Conservation (phyloP, 37 sponge, comb jelly and placozoan genomes). For the Hexactinellida sp. region DNA sequence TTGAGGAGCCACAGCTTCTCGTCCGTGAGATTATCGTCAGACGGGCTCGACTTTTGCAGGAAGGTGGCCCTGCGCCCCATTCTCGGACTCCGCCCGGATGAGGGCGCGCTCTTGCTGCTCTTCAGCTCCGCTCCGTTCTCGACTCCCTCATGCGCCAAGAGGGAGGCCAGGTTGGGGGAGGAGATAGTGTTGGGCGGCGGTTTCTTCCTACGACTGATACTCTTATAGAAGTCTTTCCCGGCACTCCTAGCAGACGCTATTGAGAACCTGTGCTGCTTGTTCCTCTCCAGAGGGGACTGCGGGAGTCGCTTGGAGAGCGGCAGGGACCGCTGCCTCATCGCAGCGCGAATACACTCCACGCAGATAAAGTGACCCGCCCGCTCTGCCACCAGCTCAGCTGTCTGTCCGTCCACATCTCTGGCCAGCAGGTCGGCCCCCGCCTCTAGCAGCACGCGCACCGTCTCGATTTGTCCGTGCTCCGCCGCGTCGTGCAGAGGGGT, state of each 20-base stretch:
- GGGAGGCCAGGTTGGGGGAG: neutral
- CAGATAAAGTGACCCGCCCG: constrained; percentile 36
- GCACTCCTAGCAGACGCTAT: neutral
- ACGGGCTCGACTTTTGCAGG: neutral
- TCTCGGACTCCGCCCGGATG: neutral
- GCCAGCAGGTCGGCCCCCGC: constrained; percentile 33
- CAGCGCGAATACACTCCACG: constrained; percentile 23
- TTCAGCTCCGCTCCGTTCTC: neutral
- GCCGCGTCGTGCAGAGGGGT: constrained; percentile 74
- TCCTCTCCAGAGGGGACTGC: neutral
- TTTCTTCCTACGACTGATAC: neutral
- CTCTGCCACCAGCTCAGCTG: constrained; percentile 42
- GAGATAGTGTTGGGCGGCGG: neutral
- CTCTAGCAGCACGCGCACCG: constrained; percentile 33
- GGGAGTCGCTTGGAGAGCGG: neutral
- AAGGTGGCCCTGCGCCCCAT: neutral
- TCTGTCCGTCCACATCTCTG: constrained; percentile 44
- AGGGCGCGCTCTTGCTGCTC: neutral
- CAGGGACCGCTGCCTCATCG: neutral
- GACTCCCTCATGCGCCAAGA: neutral
- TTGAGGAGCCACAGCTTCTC: neutral
- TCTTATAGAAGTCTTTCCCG: neutral
- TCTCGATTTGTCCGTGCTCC: constrained; percentile 57
- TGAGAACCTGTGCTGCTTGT: neutral
- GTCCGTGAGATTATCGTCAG: neutral